These are phyloP conservation scores for Stenotaenia linearis DNA, from an alignment of 2,888 invertebrate species.

Conservation along the genomic window DNA sequence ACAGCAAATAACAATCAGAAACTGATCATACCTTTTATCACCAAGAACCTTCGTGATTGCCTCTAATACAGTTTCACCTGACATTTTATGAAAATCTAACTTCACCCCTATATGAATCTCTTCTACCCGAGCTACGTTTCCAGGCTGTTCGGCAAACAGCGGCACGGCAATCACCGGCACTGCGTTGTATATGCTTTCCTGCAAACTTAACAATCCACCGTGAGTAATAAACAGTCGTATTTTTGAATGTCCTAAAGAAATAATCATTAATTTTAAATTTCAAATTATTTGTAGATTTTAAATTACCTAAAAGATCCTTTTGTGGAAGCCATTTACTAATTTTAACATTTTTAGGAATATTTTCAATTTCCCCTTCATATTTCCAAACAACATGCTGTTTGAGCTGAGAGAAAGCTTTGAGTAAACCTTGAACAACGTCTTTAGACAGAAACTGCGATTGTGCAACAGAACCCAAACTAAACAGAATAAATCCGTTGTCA, in stretches of 20 bases:
- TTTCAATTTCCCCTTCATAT: background rate
- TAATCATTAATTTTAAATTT: background rate
- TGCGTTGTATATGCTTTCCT: constrained; percentile 30
- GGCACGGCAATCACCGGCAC: constrained; percentile 34
- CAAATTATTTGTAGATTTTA: background rate
- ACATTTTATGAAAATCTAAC: background rate
- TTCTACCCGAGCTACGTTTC: constrained; percentile 26
- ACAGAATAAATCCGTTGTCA: background rate
- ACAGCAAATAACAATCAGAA: no score
- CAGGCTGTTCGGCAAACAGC: constrained; percentile 31
- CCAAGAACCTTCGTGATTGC: background rate
- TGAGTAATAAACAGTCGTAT: constrained; percentile 33
- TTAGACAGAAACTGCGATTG: background rate
- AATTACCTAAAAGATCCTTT: constrained; percentile 19
- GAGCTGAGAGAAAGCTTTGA: background rate
- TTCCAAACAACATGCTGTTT: background rate
- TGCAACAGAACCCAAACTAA: background rate
- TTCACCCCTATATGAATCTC: background rate
- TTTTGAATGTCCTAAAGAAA: constrained; percentile 31
- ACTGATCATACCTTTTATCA: background rate
- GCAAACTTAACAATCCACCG: constrained; percentile 31
- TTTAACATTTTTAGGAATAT: background rate
- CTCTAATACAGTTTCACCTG: background rate
- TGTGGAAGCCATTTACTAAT: background rate
- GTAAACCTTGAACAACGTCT: background rate